Evolutionary conservation across 1,140 invertebrate genomes (phyloP), one percentile per base, ranked within the genome.

Genomic region (Drosophila paulistorum): DNA sequence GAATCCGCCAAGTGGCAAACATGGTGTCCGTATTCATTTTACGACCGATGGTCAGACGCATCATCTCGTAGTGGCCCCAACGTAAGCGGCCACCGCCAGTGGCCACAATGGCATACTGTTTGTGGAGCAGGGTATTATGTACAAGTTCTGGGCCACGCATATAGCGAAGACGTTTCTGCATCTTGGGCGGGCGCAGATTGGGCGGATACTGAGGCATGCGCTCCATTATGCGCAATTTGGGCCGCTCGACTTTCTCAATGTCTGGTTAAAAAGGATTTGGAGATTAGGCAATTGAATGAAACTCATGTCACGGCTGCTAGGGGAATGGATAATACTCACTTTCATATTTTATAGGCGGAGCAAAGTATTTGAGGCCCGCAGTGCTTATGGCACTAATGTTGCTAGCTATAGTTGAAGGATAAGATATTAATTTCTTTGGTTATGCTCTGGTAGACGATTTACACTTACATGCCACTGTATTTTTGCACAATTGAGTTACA

Each of bases 1-100:
- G 97, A 2, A 99, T 93, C 79, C 99, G 94, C 98, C 98, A 99
- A 33, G 98, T 94, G n/a, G 98, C 97, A 94, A 99, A 99, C 95
- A 96, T 97, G 77, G 94, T 94, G 65, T 94, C 94, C 23, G 93
- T 91, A 82, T 98, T 95, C 79, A 99, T 94, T 78, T 96, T 95
- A 57, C 95, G 93, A 54, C 95, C 94, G 30, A 92, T 92, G 2
- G 90, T 91, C 13, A 97, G 92, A 90, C 98, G 94, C 17, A 98
- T 94, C 95, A 98, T 96, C 93, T 99, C 98, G 93, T 98, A 95
- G 92, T 99, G 97, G 54, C 95, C 94, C 89, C 93, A 93, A 73
- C 93, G 94, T 72, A 99, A 85, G 77, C 97, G 94, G 1, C 98
- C 98, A 66, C 98, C 98, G 61, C 94, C 93, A n/a, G 95, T 91